Conservation (phyloP, 2,797 vertebrate genomes). For the Pseudomugil gertrudae region DNA sequence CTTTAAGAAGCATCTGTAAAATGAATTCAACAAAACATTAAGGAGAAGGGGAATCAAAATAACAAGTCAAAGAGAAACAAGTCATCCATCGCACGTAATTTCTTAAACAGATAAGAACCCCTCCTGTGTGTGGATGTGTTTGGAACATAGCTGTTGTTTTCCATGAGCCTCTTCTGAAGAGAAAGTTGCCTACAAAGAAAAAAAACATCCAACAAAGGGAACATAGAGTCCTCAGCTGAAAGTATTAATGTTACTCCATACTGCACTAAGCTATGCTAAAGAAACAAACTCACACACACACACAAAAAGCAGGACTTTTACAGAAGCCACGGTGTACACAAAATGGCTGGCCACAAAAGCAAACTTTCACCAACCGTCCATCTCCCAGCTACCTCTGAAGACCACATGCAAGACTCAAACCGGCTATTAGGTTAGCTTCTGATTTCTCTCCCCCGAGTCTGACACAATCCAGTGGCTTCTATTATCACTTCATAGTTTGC, state of each 20-base stretch:
- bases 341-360: conserved; percentile 31
- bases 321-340: conserved; percentile 7
- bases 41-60: conserved; percentile 21
- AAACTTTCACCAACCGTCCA: conserved; percentile 32
- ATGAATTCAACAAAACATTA: conserved; percentile 34
- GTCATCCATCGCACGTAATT: conserved; percentile 53
- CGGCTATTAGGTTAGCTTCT: conserved; percentile 67
- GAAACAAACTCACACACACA: conserved; percentile 18
- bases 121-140: conserved; percentile 29
- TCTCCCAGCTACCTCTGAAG: conserved; percentile 20
- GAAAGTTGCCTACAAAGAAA: conserved; percentile 58
- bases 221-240: conserved; percentile 44
- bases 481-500: conserved; percentile 58
- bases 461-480: conserved; percentile 43
- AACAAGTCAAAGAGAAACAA: conserved; percentile 40
- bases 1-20: conserved; percentile 18
- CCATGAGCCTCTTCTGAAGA: conserved; percentile 49
- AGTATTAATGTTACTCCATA: conserved; percentile 22
- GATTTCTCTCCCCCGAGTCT: conserved; percentile 53
- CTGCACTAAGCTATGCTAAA: conserved; percentile 7
- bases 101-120: conserved; percentile 57
- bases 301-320: too few species aligned
- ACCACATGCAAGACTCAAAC: conserved; percentile 37
- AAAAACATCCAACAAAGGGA: conserved; percentile 36
- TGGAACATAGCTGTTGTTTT: conserved; percentile 57